Percentiles rank a stretch among this genome's conserved stretches.
Evolutionary conservation across 2,113 vertebrate genomes (phyloP).

Genomic region (Charadrius vociferus): DNA sequence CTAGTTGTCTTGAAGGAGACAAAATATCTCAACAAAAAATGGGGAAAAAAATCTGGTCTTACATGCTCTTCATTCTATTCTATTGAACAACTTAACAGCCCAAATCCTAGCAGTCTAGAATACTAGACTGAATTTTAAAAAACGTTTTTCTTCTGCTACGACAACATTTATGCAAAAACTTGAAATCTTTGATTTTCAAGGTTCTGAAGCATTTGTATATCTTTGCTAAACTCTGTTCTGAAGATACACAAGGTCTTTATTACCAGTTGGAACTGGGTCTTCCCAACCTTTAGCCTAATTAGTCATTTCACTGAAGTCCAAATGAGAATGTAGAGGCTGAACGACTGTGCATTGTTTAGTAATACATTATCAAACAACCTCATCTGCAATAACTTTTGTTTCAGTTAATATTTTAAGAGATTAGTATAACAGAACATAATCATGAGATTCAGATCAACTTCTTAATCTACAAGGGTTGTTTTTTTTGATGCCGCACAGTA

Average conservation of each 20-base stretch:
- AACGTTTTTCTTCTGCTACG: background rate
- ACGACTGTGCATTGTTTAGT: background rate
- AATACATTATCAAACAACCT: background rate
- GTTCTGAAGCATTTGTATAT: background rate
- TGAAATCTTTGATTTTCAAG: background rate
- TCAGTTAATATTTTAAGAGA: background rate
- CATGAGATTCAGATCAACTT: background rate
- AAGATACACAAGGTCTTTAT: background rate
- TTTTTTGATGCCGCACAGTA: background rate
- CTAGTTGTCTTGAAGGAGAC: background rate
- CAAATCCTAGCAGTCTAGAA: background rate
- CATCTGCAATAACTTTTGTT: background rate
- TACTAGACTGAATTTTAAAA: background rate
- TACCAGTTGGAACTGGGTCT: background rate
- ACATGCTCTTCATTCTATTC: background rate
- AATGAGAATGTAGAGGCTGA: background rate
- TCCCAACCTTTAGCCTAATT: background rate
- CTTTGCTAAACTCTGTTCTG: background rate
- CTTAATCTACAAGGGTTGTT: background rate
- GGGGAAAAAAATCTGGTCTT: background rate
- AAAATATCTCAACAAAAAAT: background rate
- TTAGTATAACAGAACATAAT: background rate
- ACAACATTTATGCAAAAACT: background rate
- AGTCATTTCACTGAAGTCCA: background rate
- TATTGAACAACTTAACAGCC: background rate